These are phyloP conservation scores for Geococcyx californianus DNA, from an alignment of 2,113 vertebrate species.

Conservation along the genomic window DNA sequence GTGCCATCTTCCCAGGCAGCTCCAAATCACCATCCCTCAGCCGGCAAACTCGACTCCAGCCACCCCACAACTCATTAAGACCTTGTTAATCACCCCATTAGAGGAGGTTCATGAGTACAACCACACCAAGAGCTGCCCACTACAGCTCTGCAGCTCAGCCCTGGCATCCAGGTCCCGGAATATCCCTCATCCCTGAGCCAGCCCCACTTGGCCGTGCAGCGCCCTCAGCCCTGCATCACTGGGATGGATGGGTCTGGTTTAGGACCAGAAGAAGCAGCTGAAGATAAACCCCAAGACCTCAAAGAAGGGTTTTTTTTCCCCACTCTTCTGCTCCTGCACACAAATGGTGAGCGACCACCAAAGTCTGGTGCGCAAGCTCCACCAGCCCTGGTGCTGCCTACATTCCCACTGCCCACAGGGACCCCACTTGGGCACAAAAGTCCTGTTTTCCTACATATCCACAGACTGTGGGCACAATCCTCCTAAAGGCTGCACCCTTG, in stretches of 20 bases:
- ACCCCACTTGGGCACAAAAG: background rate
- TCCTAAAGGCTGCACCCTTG: background rate
- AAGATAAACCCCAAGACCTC: background rate
- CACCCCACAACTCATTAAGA: background rate
- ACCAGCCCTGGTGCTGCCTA: background rate
- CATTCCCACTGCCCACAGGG: background rate
- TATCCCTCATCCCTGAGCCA: background rate
- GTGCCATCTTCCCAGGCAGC: slow-evolving; percentile 49
- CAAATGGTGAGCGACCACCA: background rate
- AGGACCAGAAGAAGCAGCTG: background rate
- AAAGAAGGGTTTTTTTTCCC: background rate
- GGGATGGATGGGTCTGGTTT: background rate
- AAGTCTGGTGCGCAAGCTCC: background rate
- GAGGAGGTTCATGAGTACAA: background rate
- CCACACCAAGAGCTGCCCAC: background rate
- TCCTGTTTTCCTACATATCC: rapidly evolving
- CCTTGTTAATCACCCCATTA: background rate
- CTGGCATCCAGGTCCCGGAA: background rate
- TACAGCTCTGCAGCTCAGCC: background rate
- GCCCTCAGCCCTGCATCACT: background rate
- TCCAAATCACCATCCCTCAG: background rate
- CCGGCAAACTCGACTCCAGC: background rate
- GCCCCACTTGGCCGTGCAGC: background rate
- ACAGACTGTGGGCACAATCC: background rate
- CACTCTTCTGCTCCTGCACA: background rate